Evolutionary conservation across 53 echinoderm and acorn worm species (phyloP).

Genomic region (Stichopus horrens): DNA sequence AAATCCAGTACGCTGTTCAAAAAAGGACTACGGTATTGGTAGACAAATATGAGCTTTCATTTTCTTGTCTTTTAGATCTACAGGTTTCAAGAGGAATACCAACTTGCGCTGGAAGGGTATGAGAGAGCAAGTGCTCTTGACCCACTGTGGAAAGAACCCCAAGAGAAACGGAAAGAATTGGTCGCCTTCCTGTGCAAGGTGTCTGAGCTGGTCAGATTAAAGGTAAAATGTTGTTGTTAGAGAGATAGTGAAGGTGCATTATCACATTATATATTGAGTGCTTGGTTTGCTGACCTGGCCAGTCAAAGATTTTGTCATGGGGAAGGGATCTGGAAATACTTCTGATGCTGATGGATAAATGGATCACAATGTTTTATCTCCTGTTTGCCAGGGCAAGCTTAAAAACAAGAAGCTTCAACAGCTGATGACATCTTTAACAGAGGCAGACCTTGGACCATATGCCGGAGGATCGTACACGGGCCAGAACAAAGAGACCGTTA

Average conservation of each 20-base stretch:
- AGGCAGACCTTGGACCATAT: constrained; percentile 86
- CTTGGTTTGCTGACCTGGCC: no score
- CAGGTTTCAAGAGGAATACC: constrained; percentile 93
- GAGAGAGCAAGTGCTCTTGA: constrained; percentile 80
- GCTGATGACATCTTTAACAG: constrained; percentile 78
- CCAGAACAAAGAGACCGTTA: constrained; percentile 77
- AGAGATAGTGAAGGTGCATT: no score
- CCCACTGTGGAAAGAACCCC: constrained; percentile 90
- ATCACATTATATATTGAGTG: no score
- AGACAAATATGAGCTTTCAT: neutral
- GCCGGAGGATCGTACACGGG: constrained; percentile 87
- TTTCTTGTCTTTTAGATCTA: constrained; percentile 54
- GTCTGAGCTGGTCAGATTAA: constrained; percentile 80
- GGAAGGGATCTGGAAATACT: neutral
- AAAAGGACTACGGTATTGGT: no score
- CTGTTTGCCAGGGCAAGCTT: constrained; percentile 74
- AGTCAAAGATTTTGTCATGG: neutral
- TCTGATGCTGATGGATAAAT: neutral
- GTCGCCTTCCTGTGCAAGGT: constrained; percentile 75
- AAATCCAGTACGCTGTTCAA: neutral
- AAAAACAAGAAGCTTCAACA: constrained; percentile 90
- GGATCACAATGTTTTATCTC: neutral
- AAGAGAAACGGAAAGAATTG: constrained; percentile 78
- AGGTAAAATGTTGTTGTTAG: constrained; percentile 56
- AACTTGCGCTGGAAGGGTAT: constrained; percentile 73